Evolutionary conservation across 2,113 vertebrate genomes (phyloP), one percentile per base, ranked within the genome.

Genomic region (Pteruthius melanotis): DNA sequence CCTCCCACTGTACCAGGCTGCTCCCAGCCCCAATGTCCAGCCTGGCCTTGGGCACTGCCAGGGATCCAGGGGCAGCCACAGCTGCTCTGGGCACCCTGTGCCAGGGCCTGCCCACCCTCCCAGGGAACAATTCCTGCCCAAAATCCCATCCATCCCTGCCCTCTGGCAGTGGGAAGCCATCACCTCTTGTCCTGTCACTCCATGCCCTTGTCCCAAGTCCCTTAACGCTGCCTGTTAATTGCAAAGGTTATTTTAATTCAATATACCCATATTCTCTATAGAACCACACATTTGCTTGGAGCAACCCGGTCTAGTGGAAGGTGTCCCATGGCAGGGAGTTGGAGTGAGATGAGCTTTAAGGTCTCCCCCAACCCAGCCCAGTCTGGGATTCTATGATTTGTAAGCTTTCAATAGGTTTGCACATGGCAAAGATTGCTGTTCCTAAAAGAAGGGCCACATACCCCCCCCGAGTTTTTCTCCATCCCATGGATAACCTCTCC

Each of bases 91-190:
- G 26, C 53, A 86, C 23, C 57, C 61, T 21, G 52, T 52, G 66
- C 79, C 66, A 82, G 65, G 35, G 20, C 37, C 40, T 71, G 5
- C n/a, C 42, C 53, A 24, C 24, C 61, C 44, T 66, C 1, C 4
- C 54, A 78, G 64, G 26, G 39, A 61, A n/a, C 20, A 71, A 71
- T 63, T 49, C 40, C 57, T 7, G 1, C 30, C 65, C 49, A 15
- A 35, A 0, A 7, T 80, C n/a, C 65, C 65, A 63, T 5, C 65
- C 14, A 54, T 0, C 3, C 7, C 85, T 63, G 13, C 21, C 52
- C 70, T 7, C 15, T 63, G 47, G 21, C 26, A 52, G 0, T 31
- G 21, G 23, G 20, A 45, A 31, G 44, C 37, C 56, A 61, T 21
- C 10, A 12, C 42, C 80, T 54, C 12, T 15, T 4, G 37, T 30